Evolutionary conservation across 1,140 invertebrate genomes (phyloP).

Genomic region (Zaprionus vittiger): DNA sequence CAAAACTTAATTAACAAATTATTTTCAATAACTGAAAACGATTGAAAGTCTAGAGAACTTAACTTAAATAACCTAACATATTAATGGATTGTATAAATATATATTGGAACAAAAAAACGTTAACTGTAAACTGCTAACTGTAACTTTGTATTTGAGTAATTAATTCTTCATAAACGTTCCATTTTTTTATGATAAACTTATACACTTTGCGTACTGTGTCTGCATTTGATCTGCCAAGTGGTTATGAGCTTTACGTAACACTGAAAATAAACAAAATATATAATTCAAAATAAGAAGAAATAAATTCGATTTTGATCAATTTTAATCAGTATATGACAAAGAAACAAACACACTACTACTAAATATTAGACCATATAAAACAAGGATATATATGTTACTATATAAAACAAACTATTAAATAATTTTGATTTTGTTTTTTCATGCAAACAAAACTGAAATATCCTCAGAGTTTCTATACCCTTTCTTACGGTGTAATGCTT

Average conservation of each 20-base stretch:
- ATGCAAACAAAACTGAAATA: constrained; percentile 7
- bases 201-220: constrained; percentile 32
- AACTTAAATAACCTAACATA: not conserved
- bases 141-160: constrained; percentile 29
- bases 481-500: constrained; percentile 32
- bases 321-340: not conserved
- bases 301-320: not conserved
- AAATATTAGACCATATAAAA: not conserved
- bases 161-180: not conserved
- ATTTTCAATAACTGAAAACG: not conserved
- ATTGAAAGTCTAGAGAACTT: not conserved
- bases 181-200: constrained; percentile 35
- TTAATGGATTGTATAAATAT: not conserved
- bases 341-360: not conserved
- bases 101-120: not conserved
- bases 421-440: not conserved
- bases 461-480: not conserved
- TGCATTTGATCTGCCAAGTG: constrained; percentile 59
- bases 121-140: not conserved
- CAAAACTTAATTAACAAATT: constrained; percentile 6
- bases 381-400: not conserved
- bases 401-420: not conserved
- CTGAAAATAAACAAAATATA: constrained; percentile 60
- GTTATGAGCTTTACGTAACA: constrained; percentile 63
- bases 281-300: constrained; percentile 11